Conservation (phyloP, 2,113 vertebrate genomes). For the Gnathonemus longibarbis region DNA sequence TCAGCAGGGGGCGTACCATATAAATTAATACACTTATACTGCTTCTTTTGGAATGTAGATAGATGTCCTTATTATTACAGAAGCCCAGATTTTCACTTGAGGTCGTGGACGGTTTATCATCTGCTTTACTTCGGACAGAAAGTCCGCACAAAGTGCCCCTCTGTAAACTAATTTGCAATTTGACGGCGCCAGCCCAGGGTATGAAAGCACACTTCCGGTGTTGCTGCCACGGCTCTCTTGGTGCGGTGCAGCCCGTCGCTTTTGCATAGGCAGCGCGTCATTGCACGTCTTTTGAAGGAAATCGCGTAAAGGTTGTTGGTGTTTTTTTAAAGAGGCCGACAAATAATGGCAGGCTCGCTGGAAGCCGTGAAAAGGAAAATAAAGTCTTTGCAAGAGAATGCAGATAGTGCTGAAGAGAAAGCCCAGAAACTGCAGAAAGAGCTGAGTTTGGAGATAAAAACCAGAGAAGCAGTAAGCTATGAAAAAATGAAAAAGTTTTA, state of each 20-base stretch:
- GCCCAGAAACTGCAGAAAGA: slow-evolving; percentile 75
- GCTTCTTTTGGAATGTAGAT: not conserved
- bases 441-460: slow-evolving; percentile 71
- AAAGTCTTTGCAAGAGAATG: slow-evolving; percentile 80
- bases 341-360: slow-evolving; percentile 75
- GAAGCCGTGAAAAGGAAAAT: slow-evolving; percentile 90
- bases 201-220: slow-evolving; percentile 53
- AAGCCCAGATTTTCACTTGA: not conserved
- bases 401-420: slow-evolving; percentile 75
- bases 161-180: not conserved
- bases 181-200: not conserved
- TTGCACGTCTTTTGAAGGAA: slow-evolving; percentile 8
- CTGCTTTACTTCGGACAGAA: not conserved
- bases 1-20: slow-evolving; percentile 14
- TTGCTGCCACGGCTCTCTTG: slow-evolving; percentile 16
- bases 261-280: not conserved
- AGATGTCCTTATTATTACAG: not conserved
- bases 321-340: not conserved
- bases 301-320: not conserved
- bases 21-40: not conserved
- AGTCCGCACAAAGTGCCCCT: not conserved
- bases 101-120: not conserved
- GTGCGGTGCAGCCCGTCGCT: not conserved
- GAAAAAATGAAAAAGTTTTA: slow-evolving; percentile 28
- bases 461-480: slow-evolving; percentile 75